Conservation (phyloP, 2,888 invertebrate species). For the Timema podura region DNA sequence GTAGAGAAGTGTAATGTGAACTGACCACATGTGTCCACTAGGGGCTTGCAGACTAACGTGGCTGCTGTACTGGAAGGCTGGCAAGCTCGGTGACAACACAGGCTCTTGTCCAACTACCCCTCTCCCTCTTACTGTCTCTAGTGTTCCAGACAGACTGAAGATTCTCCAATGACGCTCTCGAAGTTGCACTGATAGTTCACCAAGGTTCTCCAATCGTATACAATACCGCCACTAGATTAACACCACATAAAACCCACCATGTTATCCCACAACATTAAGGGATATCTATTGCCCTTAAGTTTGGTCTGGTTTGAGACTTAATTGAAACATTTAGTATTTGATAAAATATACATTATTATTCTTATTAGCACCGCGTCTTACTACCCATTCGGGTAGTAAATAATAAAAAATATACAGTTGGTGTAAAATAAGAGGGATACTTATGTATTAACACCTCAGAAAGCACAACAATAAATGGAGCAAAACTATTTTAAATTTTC, state of each 20-base stretch:
- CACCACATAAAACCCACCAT: slow-evolving; percentile 31
- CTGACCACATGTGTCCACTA: slow-evolving; percentile 95
- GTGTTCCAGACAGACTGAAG: slow-evolving; percentile 87
- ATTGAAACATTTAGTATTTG: too few relatives aligned
- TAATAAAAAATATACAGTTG: too few relatives aligned
- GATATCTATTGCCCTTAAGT: too few relatives aligned
- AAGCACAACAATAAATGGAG: too few relatives aligned
- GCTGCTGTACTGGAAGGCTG: slow-evolving; percentile 97
- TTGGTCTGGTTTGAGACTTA: too few relatives aligned
- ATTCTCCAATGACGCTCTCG: slow-evolving; percentile 98
- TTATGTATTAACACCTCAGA: too few relatives aligned
- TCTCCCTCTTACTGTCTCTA: slow-evolving; percentile 90
- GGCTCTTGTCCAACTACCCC: slow-evolving; percentile 99
- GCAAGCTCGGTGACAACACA: slow-evolving; percentile 76
- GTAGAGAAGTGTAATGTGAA: slow-evolving; percentile 21
- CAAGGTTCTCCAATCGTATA: slow-evolving; percentile 92
- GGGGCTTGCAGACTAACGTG: slow-evolving; percentile 96
- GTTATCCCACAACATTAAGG: background rate
- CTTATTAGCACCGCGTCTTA: too few relatives aligned
- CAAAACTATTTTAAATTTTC: too few relatives aligned
- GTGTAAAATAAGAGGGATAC: too few relatives aligned
- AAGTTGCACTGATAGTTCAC: slow-evolving; percentile 82
- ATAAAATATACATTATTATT: too few relatives aligned
- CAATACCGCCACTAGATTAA: slow-evolving; percentile 87
- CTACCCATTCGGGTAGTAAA: too few relatives aligned